Evolutionary conservation across 2,888 invertebrate species (phyloP), one percentile per base, ranked within the genome.

Genomic region (Acanthosepion lycidas): DNA sequence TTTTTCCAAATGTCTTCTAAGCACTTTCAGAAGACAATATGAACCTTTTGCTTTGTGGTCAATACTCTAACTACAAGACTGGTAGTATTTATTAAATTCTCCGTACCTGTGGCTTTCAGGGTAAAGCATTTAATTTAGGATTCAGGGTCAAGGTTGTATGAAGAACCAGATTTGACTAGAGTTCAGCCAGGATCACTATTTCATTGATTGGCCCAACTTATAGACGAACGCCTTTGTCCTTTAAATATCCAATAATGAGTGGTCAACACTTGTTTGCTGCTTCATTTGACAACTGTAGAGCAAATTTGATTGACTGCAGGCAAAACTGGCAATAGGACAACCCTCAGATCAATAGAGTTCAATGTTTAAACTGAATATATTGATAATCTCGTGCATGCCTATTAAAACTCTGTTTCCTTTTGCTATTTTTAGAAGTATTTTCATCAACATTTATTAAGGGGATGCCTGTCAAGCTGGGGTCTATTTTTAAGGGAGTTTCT

Each of bases 171-270:
- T n/a, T 78, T 33, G 78, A 78, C 78, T 33, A 15, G 2, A 59
- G 59, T n/a, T 78, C 33, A 33, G 18, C n/a, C 9, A 23, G 33
- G n/a, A n/a, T 78, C 78, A 78, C 9, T 78, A 15, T 78, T 78
- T 78, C 78, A 78, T n/a, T 33, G 78, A 78, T 78, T 78, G n/a
- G 18, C 12, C 78, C n/a, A 33, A 6, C 78, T 78, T 15, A 78
- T n/a, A 78, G 2, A 15, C n/a, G 12, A 5, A 78, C 15, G 78
- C 78, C n/a, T 78, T 78, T 78, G n/a, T 78, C 78, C 78, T 78
- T 78, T 78, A 78, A 78, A 78, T 78, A 78, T 78, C 33, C 78
- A 78, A 78, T 78, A 33, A 78, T 78, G 78, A 78, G n/a, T 78
- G 78, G 78, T 3, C 78, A 18, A n/a, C n/a, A 12, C 78, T 78